Percentiles rank a stretch among this genome's conserved stretches.
Conservation (phyloP, 2,888 invertebrate species). For the Meta bourneti region DNA sequence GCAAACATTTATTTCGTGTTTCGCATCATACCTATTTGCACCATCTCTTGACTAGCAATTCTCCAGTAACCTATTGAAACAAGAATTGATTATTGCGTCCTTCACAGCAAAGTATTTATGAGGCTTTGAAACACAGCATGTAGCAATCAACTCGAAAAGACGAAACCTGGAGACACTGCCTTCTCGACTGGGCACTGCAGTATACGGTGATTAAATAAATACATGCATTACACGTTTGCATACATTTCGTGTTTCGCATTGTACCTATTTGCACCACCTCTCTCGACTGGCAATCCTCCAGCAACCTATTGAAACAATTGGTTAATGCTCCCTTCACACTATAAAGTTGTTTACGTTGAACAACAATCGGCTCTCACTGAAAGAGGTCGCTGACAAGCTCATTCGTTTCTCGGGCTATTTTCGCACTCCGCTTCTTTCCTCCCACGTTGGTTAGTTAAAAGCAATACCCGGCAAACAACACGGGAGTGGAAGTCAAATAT, state of each 20-base stretch:
- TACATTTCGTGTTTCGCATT: neutral
- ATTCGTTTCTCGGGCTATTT: conserved; percentile 3
- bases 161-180: too few relatives aligned
- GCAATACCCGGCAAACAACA: neutral
- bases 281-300: neutral
- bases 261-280: neutral
- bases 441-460: conserved; percentile 8
- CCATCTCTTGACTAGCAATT: too few relatives aligned
- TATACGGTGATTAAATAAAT: too few relatives aligned
- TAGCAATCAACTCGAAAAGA: too few relatives aligned
- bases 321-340: neutral
- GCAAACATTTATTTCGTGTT: neutral
- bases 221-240: too few relatives aligned
- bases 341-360: neutral
- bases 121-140: too few relatives aligned
- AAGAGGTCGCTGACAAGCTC: neutral
- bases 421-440: neutral
- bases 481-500: conserved; percentile 19
- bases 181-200: too few relatives aligned
- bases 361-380: neutral
- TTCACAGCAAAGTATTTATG: too few relatives aligned
- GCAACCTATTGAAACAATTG: neutral
- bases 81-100: too few relatives aligned
- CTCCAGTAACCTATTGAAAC: too few relatives aligned
- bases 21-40: neutral